Evolutionary conservation across 1,140 invertebrate species (phyloP).

Genomic region (Potamilus streckersoni): DNA sequence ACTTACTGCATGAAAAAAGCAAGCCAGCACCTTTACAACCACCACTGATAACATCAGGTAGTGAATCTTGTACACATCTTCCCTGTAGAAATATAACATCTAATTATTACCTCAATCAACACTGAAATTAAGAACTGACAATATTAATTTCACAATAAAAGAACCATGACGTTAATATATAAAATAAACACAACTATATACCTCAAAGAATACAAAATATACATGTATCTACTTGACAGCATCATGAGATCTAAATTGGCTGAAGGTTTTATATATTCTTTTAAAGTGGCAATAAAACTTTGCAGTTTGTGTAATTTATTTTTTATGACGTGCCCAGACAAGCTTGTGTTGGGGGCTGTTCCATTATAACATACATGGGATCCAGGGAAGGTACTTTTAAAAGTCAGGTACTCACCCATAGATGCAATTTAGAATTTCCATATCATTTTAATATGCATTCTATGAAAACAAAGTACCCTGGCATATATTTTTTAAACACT

Average conservation of each 20-base stretch:
- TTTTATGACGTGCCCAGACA: too few species aligned
- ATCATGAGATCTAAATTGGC: background rate
- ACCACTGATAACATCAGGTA: slow-evolving; percentile 96
- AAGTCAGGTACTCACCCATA: too few species aligned
- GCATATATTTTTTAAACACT: too few species aligned
- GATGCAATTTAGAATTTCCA: too few species aligned
- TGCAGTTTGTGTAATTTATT: too few species aligned
- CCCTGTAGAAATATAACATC: slow-evolving; percentile 69
- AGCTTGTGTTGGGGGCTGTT: too few species aligned
- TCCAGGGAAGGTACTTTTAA: too few species aligned
- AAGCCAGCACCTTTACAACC: slow-evolving; percentile 90
- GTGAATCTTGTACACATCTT: slow-evolving; percentile 93
- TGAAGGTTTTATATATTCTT: background rate
- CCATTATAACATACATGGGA: too few species aligned
- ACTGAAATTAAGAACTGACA: background rate
- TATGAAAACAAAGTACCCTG: too few species aligned
- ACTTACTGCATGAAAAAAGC: slow-evolving; percentile 90
- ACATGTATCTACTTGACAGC: slow-evolving; percentile 1
- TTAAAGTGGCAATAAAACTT: too few species aligned
- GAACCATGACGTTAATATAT: background rate
- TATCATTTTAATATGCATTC: too few species aligned
- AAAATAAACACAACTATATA: background rate
- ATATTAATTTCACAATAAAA: background rate
- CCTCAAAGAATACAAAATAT: background rate
- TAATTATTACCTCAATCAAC: background rate